Conservation (phyloP, 1,140 invertebrate species). For the Heliothis virescens region DNA sequence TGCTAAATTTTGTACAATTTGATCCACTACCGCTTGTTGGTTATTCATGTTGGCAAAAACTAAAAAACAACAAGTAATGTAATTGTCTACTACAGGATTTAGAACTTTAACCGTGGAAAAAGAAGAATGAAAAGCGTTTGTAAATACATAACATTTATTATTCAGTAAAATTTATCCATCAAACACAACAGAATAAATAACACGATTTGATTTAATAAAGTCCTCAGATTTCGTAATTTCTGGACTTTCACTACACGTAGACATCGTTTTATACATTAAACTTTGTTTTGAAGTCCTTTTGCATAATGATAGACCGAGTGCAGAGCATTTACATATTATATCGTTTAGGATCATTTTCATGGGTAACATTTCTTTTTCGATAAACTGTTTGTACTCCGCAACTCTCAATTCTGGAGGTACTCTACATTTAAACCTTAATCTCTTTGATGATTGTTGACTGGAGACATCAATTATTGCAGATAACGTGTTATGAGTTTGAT, state of each 20-base stretch:
- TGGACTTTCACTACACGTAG: not conserved
- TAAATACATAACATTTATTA: slow-evolving; percentile 42
- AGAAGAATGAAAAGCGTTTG: not conserved
- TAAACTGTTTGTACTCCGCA: slow-evolving; percentile 60
- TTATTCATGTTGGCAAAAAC: slow-evolving; percentile 56
- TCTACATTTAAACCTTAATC: slow-evolving; percentile 30
- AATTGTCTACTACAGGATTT: slow-evolving; percentile 9
- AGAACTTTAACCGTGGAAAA: not conserved
- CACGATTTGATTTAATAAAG: slow-evolving; percentile 67
- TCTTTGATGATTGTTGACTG: not conserved
- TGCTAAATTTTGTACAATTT: slow-evolving; percentile 64
- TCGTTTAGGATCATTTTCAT: slow-evolving; percentile 69
- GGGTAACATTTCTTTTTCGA: slow-evolving; percentile 73
- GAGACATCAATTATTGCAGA: not conserved
- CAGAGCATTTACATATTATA: slow-evolving; percentile 66
- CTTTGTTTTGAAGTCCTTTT: slow-evolving; percentile 2
- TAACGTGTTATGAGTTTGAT: not conserved
- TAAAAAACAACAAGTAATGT: not conserved
- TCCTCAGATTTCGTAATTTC: slow-evolving; percentile 47
- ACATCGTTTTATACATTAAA: not conserved
- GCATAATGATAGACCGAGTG: slow-evolving; percentile 55
- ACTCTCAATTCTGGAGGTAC: slow-evolving; percentile 63
- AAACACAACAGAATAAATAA: slow-evolving; percentile 76
- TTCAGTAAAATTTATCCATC: slow-evolving; percentile 58
- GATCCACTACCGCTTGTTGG: slow-evolving; percentile 49